Evolutionary conservation across 2,113 vertebrate genomes (phyloP).

Genomic region (rat (Rattus norvegicus)): GRCr8 NC_086031.1:97343501-97344000

Average conservation of each 20-base stretch:
- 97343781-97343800: neutral
- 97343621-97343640: neutral
- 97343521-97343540: neutral
- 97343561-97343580: neutral
- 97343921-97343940: too few species aligned
- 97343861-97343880: neutral
- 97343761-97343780: neutral
- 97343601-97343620: neutral
- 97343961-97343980: slow-evolving; percentile 1
- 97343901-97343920: too few species aligned
- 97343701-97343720: neutral
- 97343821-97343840: neutral
- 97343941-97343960: slow-evolving; percentile 26
- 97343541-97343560: neutral
- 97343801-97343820: neutral
- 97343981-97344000: neutral
- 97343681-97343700: neutral
- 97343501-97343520: neutral
- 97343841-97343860: neutral
- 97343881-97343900: too few species aligned
- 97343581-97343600: neutral
- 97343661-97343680: neutral
- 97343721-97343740: neutral
- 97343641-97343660: slow-evolving; percentile 32
- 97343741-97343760: neutral